These are phyloP conservation scores for Drosophila monieri DNA, from an alignment of 2,888 invertebrate species.

Conservation along the genomic window DNA sequence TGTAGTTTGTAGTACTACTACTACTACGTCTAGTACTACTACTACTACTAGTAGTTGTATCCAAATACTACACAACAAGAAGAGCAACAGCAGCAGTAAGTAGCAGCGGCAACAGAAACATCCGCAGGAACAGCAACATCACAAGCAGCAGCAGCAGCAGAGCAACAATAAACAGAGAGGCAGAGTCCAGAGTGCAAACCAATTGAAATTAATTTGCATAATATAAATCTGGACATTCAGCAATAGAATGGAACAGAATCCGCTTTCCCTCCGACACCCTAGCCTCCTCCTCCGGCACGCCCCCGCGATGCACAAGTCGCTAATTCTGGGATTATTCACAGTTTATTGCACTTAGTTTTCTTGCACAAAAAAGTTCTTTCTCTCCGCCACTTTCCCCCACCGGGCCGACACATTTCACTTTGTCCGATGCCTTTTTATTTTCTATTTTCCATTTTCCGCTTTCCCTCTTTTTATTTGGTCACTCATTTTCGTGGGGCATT, in stretches of 20 bases:
- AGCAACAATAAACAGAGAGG: constrained; percentile 42
- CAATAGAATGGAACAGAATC: constrained; percentile 59
- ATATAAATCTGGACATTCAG: constrained; percentile 71
- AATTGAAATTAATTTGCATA: constrained; percentile 80
- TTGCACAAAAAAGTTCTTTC: constrained; percentile 52
- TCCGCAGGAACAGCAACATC: constrained; percentile 19
- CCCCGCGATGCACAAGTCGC: constrained; percentile 41
- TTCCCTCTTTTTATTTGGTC: constrained; percentile 11
- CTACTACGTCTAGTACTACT: constrained; percentile 24
- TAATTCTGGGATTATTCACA: constrained; percentile 71
- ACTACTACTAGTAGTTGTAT: constrained; percentile 27
- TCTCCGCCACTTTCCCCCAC: background rate
- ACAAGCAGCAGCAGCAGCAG: constrained; percentile 27
- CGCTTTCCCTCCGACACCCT: constrained; percentile 37
- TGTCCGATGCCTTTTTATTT: constrained; percentile 14
- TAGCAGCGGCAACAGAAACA: background rate
- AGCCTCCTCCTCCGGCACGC: constrained; percentile 1
- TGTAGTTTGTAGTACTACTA: constrained; percentile 39
- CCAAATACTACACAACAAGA: constrained; percentile 20
- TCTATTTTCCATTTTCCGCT: constrained; percentile 16
- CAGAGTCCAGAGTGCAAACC: constrained; percentile 75
- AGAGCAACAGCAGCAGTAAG: constrained; percentile 19
- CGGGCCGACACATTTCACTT: constrained; percentile 10
- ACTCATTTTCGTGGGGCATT: constrained; percentile 8
- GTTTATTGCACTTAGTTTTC: constrained; percentile 76